Conservation (phyloP, 2,113 vertebrate genomes). For the Enhydra lutris region DNA sequence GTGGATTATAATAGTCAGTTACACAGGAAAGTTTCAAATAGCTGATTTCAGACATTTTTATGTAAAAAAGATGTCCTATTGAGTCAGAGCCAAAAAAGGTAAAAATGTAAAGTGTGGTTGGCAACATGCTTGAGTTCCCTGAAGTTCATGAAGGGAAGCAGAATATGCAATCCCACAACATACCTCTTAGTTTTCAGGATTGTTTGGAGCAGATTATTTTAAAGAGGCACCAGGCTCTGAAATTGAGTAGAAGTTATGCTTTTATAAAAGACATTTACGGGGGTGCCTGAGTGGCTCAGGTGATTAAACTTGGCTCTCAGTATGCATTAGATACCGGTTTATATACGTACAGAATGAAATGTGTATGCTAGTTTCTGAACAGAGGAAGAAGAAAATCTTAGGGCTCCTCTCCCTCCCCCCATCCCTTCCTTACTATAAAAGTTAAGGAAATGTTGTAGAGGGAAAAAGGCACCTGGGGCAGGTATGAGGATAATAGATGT, state of each 20-base stretch:
- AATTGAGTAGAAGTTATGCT: neutral
- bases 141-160: neutral
- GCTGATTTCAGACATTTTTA: neutral
- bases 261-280: neutral
- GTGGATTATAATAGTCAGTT: neutral
- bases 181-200: neutral
- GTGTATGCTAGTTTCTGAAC: neutral
- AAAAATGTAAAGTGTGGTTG: neutral
- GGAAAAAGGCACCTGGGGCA: neutral
- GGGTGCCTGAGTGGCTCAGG: no score
- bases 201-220: neutral
- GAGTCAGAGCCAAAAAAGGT: neutral
- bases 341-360: no score
- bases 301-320: no score
- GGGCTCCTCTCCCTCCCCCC: neutral
- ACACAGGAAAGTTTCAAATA: neutral
- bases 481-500: neutral
- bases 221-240: neutral
- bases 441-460: neutral
- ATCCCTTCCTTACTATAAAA: neutral
- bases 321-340: no score
- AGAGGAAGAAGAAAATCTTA: neutral
- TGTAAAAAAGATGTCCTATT: neutral
- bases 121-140: neutral
- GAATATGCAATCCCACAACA: neutral